Evolutionary conservation across 2,113 vertebrate genomes (phyloP), one percentile per base, ranked within the genome.

Genomic region (Brachyhypopomus gauderio): DNA sequence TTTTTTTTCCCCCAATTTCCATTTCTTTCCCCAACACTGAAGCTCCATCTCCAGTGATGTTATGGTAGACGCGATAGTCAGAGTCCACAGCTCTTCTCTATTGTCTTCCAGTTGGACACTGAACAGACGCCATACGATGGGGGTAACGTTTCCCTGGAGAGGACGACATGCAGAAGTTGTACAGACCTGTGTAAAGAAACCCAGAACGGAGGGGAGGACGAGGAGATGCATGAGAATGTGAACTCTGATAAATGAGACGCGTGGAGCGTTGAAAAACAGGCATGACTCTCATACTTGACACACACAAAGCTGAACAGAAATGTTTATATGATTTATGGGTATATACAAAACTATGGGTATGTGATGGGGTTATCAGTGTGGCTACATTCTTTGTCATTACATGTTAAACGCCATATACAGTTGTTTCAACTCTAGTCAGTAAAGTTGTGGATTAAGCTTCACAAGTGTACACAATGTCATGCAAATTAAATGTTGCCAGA

Each of bases 41-140:
- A 6, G 22, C 5, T 36, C 12, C 76, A 84, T 84, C 82, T 84
- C 74, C 56, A 23, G 67, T 85, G 59, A 78, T 85, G 52, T 75
- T 84, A 60, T 77, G 78, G 71, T 64, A 20, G 27, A 82, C 60
- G 52, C 72, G 76, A 83, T 82, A 52, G 45, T 52, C 45, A 52
- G 45, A 11, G 45, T 12, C 79, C 72, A 71, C 27, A 52, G 25
- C 60, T 78, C 74, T 77, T 56, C 17, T 9, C 30, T 77, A 85
- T 72, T 85, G 82, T 87, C 83, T 88, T 64, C 75, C 79, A 75
- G 34, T 52, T 72, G 83, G 83, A 88, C 83, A 78, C 20, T 83
- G 81, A 84, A 64, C 66, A 79, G 85, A 89, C 79, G 79, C 69
- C 11, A 41, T 52, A 60, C 8, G 1, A 23, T 20, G 70, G 58